These are phyloP conservation scores for Actinia equina DNA, from an alignment of 64 coral and sea anemone genomes.

Conservation along the genomic window DNA sequence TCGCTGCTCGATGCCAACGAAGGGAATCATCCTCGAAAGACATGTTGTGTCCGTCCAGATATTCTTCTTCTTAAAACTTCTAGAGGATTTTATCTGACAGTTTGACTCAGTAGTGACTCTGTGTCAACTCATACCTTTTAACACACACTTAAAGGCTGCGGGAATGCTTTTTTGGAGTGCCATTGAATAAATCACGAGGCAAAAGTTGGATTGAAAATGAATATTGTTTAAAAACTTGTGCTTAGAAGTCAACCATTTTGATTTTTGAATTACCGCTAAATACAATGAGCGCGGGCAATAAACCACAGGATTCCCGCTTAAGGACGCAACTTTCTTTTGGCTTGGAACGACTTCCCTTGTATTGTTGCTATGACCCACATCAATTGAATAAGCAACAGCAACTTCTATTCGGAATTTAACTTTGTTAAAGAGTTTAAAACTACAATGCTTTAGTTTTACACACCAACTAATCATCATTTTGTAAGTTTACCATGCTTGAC, in stretches of 20 bases:
- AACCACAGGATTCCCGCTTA: not conserved
- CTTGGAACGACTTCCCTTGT: too few relatives aligned
- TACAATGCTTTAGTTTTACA: not conserved
- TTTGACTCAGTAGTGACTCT: not conserved
- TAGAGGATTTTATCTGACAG: not conserved
- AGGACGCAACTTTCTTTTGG: not conserved
- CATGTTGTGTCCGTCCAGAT: not conserved
- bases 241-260: not conserved
- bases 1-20: slow-evolving; percentile 29
- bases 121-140: not conserved
- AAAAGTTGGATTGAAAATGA: not conserved
- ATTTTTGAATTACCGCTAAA: slow-evolving; percentile 3
- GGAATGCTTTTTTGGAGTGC: not conserved
- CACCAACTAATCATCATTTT: not conserved
- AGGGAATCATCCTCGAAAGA: slow-evolving; percentile 36
- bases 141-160: not conserved
- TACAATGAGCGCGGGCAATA: not conserved
- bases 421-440: not conserved
- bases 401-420: not conserved
- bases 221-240: not conserved
- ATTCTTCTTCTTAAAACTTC: not conserved
- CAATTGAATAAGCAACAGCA: not conserved
- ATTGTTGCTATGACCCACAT: too few relatives aligned
- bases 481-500: too few relatives aligned
- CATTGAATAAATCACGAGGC: not conserved